Base-by-base conservation (phyloP, 2,888 invertebrate species). In the Polylopha cassiicola region DNA sequence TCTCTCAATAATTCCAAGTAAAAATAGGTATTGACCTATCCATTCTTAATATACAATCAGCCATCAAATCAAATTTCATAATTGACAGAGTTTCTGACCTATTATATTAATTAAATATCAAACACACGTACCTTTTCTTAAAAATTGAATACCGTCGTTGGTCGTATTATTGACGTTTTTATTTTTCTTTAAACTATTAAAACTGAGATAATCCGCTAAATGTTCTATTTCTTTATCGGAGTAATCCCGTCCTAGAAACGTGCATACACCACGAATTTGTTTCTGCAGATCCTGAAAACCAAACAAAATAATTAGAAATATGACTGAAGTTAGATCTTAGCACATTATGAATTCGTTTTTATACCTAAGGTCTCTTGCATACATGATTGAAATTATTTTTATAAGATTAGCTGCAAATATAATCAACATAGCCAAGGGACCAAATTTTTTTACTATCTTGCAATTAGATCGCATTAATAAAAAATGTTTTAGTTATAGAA, bases 131-230 rank as follows among this genome's bases (percentile, higher is more conserved):
- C 85, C 85, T 76, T 84, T 84, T 48, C 85, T 62, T 6, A 85
- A 58, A 37, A 85, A 84, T 46, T 84, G 77, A 2, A 77, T 63
- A 2, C 43, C 55, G 4, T 63, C 56, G 0, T 55, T 53, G 0
- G 67, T 61, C 1, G 65, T 79, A 46, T 87, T 86, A 55, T 90
- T 90, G 0, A 88, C 88, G 16, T 75, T 78, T 31, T 87, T 84
- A 58, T 90, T 91, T 11, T 81, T 77, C 50, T 80, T 79, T 63
- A 91, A 86, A 43, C 65, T 87, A 9, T 85, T 77, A 55, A 91
- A 91, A 47, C 86, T 88, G 32, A 90, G 85, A 50, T 90, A 88
- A 0, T 79, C 56, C 0, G 78, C 72, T 13, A 91, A 65, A 1
- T 52, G 29, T 4, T 67, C 47, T 3, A 89, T 57, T 46, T 89